Base-by-base conservation (phyloP, 2,797 vertebrate species). In the Hypotaenidia okinawae region DNA sequence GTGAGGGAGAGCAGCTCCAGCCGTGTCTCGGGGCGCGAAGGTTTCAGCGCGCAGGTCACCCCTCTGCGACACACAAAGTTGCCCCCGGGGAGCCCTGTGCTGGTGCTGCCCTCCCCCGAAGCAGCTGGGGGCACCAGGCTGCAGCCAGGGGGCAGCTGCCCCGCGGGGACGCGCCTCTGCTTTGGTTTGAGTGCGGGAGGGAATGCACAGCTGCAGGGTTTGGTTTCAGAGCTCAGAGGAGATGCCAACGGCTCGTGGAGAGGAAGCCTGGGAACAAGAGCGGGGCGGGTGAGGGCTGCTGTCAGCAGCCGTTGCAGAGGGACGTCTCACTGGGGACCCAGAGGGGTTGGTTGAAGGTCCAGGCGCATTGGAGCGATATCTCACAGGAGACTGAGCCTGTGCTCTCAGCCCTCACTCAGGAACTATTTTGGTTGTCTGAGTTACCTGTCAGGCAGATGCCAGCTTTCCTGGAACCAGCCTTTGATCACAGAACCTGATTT, bases 91-190 rank as follows among this genome's bases (percentile, higher is more conserved):
- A 19, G 16, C 12, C 16, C 41, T 2, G 7, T 43, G 41, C 30
- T 33, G n/a, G 10, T 68, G 22, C 24, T 84, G 30, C 35, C 35
- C 32, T 84, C 18, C 35, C 37, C 30, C 3, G 2, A 57, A 87
- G 70, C 47, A 51, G 41, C 19, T 16, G 51, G 39, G 66, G 70
- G 32, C 9, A 37, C 45, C 61, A 63, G 22, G 11, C n/a, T 51
- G 25, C 69, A 63, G 52, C 0, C 0, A 19, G 7, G 1, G 22
- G n/a, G 35, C 28, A 78, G 32, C 70, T 72, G 22, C 9, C 5
- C n/a, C 2, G 2, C 0, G 1, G 54, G 30, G 13, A 52, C 0
- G 5, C 2, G 7, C 23, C 24, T 64, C 19, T 2, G 0, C 47
- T 70, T 37, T 49, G 67, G 32, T 64, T 62, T 39, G 4, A 18